These are phyloP conservation scores for Drosophila pseudoobscura DNA, from an alignment of 1,140 invertebrate genomes.

Conservation along the genomic window DNA sequence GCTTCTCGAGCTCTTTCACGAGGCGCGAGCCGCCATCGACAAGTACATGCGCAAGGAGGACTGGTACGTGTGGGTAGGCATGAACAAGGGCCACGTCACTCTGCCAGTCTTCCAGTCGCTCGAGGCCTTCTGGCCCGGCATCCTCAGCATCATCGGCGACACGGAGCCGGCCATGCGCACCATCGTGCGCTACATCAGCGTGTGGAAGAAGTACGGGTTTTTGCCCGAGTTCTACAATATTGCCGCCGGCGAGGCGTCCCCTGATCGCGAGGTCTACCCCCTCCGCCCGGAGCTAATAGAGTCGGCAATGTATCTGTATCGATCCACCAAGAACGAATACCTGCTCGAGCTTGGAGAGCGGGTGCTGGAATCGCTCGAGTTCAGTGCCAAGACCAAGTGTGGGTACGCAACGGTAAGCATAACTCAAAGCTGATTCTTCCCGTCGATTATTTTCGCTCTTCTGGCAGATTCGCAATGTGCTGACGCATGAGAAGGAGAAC, in stretches of 20 bases:
- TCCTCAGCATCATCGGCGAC: constrained; percentile 95
- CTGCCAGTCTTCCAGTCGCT: constrained; percentile 98
- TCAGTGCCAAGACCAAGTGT: constrained; percentile 95
- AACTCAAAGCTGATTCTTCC: too few relatives aligned
- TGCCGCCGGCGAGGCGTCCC: constrained; percentile 91
- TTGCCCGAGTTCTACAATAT: constrained; percentile 99
- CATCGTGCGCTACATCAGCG: constrained; percentile 97
- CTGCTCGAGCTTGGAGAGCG: constrained; percentile 95
- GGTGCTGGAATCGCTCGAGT: constrained; percentile 94
- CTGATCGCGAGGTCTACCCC: constrained; percentile 96
- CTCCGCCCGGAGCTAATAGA: constrained; percentile 97
- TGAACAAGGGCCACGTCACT: constrained; percentile 97
- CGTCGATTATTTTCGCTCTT: background rate
- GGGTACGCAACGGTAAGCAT: constrained; percentile 96
- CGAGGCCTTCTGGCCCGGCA: constrained; percentile 99
- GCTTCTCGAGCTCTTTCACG: constrained; percentile 95
- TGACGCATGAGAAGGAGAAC: constrained; percentile 97
- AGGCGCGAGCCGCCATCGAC: constrained; percentile 91
- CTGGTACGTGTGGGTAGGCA: constrained; percentile 98
- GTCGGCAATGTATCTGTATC: constrained; percentile 98
- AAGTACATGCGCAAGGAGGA: constrained; percentile 96
- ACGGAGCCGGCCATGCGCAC: constrained; percentile 96
- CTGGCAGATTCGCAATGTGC: constrained; percentile 92
- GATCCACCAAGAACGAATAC: constrained; percentile 96
- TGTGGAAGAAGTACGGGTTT: constrained; percentile 98